Evolutionary conservation across 1,140 invertebrate species (phyloP), one percentile per base, ranked within the genome.

Genomic region (Aphelenchoides besseyi): DNA sequence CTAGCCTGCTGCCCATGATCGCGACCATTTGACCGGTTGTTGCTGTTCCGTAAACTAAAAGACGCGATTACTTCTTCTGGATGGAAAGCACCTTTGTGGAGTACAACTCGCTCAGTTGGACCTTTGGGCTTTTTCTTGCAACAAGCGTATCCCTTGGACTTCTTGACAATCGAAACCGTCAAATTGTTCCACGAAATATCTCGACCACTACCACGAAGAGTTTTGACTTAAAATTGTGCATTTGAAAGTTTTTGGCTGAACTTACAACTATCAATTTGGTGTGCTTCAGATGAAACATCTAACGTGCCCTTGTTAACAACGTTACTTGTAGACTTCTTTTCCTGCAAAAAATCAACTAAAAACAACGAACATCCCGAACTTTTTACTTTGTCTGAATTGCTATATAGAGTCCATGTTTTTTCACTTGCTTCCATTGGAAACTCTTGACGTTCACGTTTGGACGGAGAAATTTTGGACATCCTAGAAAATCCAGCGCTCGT

Each of bases 21-120:
- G 86, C 86, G 9, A 86, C 72, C 0, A 80, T 85, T 69, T 87
- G 72, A 8, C 86, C 86, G 5, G 78, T 77, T 9, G 74, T 70
- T 5, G 86, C 79, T 12, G 23, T 35, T 16, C 72, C 72, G 41
- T 48, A 48, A 23, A 48, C 41, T 48, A 23, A 48, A 48, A 48
- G 41, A n/a, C n/a, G n/a, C n/a, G 41, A 48, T 16, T 12, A 48
- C 12, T 12, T 16, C 12, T 48, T 12, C 12, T 48, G 41, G 41
- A 23, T 48, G 41, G 41, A 48, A 12, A 48, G 41, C 41, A 48
- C 41, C 23, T 12, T 48, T 23, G 12, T 23, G 41, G 12, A 48
- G 23, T 23, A 48, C 41, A 23, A 48, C 41, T 12, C 41, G 41
- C 41, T 48, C 41, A 12, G 12, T 48, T 12, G 41, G 81, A 85